A percentile compares a stretch with the other conserved stretches of the same genome.
Conservation (phyloP, 2,113 vertebrate genomes). For the Thryonomys swinderianus region DNA sequence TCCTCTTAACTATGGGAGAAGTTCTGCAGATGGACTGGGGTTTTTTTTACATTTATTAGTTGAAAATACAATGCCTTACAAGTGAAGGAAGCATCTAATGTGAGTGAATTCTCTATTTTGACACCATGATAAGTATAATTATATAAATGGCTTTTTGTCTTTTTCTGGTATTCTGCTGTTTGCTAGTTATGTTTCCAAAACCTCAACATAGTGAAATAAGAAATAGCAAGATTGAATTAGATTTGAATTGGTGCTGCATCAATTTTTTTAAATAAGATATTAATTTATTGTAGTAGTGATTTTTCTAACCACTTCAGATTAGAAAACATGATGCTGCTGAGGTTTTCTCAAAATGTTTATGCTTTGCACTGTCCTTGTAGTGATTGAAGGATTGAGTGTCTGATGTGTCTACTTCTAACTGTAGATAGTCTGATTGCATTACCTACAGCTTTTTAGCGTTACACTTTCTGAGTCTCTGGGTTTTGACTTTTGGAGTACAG, state of each 20-base stretch:
- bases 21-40: background rate
- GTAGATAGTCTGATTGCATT: background rate
- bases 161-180: background rate
- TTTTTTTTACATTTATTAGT: background rate
- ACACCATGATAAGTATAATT: constrained; percentile 13
- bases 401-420: background rate
- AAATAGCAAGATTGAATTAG: constrained; percentile 1
- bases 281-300: background rate
- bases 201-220: background rate
- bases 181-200: background rate
- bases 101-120: background rate
- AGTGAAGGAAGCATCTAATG: background rate
- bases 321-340: constrained; percentile 14
- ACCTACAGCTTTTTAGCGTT: background rate
- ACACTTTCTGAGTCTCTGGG: background rate
- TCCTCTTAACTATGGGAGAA: constrained; percentile 19
- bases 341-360: constrained; percentile 1
- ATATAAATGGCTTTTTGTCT: background rate
- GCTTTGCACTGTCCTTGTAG: background rate
- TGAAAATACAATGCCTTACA: constrained; percentile 17
- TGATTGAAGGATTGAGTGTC: background rate
- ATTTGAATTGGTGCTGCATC: background rate
- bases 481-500: background rate
- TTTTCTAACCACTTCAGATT: constrained; percentile 36
- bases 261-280: background rate